Evolutionary conservation across 1,140 invertebrate genomes (phyloP), one percentile per base, ranked within the genome.

Genomic region (Drosophila nasuta): DNA sequence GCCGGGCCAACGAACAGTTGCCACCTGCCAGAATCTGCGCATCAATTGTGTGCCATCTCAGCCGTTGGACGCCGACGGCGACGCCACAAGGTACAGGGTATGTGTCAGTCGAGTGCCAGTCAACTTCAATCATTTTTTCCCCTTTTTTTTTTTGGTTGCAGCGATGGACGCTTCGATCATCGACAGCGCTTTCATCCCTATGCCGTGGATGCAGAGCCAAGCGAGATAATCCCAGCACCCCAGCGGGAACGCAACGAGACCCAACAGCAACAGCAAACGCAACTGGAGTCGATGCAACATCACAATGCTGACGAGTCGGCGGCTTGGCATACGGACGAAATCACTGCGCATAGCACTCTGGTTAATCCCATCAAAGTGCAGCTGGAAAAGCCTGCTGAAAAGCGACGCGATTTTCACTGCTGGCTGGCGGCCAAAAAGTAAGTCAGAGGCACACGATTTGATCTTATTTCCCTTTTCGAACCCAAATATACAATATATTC

Each of bases 381-480:
- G 0, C 7, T 11, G 35, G 5, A 15, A 33, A 6, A 45, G 25
- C 2, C 7, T 11, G 11, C 28, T 4, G 1, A 57, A 1, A 20
- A 13, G 20, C 25, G 6, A 17, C 30, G 3, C n/a, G 6, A 71
- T 64, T 35, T 11, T 13, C n/a, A 33, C 38, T 3, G 41, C 25
- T 75, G 73, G 73, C 7, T 75, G 20, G 41, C 60, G 10, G 54
- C 60, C 17, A 75, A 75, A 33, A 75, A 72, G 73, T 75, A 59
- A 46, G 68, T 57, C 10, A 35, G 20, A 25, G 20, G 10, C 38
- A 11, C 11, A 41, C 38, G 7, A 8, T 10, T n/a, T 10, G 10
- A 1, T 41, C 38, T 41, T 35, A 20, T 20, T 20, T 20, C 20
- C 17, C 17, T 20, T 20, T 20, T 20, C 2, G 17, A 20, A 20